Evolutionary conservation across 1,140 invertebrate genomes (phyloP).

Genomic region (Choristoneura fumiferana): DNA sequence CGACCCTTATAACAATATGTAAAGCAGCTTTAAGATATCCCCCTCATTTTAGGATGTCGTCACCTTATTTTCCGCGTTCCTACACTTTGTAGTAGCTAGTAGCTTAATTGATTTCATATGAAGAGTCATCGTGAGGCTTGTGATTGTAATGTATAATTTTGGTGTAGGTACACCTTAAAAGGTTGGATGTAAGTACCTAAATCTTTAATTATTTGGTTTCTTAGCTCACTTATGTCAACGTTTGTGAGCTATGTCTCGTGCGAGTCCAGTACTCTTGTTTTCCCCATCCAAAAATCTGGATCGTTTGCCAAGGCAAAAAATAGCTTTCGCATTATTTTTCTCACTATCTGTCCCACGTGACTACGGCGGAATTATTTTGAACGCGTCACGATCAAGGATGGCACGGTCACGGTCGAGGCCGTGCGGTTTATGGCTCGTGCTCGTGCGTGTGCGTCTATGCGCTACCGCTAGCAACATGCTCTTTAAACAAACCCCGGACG

Average conservation of each 20-base stretch:
- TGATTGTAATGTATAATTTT: no score
- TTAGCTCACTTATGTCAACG: no score
- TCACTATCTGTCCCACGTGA: not conserved
- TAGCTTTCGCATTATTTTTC: not conserved
- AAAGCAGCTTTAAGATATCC: not conserved
- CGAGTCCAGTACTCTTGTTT: no score
- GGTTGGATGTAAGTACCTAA: no score
- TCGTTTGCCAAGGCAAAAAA: constrained; percentile 1
- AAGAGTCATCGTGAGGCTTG: not conserved
- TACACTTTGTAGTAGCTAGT: not conserved
- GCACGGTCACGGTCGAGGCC: not conserved
- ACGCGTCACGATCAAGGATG: constrained; percentile 15
- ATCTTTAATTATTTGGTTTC: no score
- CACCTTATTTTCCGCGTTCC: constrained; percentile 11
- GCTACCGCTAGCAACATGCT: not conserved
- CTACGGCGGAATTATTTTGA: constrained; percentile 1
- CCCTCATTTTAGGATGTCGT: not conserved
- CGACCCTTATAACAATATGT: constrained; percentile 2
- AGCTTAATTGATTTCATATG: not conserved
- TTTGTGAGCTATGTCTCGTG: no score
- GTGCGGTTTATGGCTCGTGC: not conserved
- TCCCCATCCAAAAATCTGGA: no score
- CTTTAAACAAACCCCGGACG: no score
- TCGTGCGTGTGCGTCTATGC: not conserved
- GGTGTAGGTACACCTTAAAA: no score